A percentile compares a stretch with the other conserved stretches of the same genome.
phyloP scores from a whole-genome alignment of 1,140 invertebrate species.

The Babylonia areolata region DNA sequence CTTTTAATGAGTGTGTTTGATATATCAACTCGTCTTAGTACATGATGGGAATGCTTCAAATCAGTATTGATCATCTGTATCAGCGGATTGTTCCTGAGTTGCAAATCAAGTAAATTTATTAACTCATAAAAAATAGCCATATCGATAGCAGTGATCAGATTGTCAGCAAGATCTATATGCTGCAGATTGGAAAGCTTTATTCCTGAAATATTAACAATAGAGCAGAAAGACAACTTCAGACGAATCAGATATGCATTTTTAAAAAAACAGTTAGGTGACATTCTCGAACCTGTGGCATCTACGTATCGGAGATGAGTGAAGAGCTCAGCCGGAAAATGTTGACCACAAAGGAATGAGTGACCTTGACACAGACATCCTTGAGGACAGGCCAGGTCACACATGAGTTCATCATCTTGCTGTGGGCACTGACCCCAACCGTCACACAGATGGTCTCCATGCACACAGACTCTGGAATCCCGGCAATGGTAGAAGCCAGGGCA shows the following conservation, averaged over 20 bases:
- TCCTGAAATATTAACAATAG: background rate
- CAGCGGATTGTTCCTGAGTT: background rate
- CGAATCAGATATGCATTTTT: background rate
- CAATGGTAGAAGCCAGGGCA: conserved; percentile 20
- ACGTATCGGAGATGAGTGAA: background rate
- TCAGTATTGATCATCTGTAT: background rate
- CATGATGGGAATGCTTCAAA: background rate
- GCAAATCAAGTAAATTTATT: background rate
- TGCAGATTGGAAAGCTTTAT: background rate
- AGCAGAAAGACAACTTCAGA: background rate
- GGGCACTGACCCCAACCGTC: conserved; percentile 24
- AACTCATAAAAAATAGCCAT: background rate
- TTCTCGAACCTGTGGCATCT: background rate
- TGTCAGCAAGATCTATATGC: background rate
- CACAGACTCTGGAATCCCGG: background rate
- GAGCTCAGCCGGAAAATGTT: background rate
- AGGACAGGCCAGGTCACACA: background rate
- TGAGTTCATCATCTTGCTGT: conserved; percentile 26
- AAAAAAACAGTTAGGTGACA: background rate
- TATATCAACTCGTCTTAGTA: background rate
- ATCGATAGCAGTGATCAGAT: background rate
- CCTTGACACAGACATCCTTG: conserved; percentile 22
- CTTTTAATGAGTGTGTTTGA: background rate
- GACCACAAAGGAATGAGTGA: background rate
- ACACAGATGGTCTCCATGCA: conserved; percentile 4